Percentiles rank a stretch among this genome's conserved stretches.
Evolutionary conservation across 2,888 invertebrate species (phyloP).

Genomic region (Antheraea yamamai): DNA sequence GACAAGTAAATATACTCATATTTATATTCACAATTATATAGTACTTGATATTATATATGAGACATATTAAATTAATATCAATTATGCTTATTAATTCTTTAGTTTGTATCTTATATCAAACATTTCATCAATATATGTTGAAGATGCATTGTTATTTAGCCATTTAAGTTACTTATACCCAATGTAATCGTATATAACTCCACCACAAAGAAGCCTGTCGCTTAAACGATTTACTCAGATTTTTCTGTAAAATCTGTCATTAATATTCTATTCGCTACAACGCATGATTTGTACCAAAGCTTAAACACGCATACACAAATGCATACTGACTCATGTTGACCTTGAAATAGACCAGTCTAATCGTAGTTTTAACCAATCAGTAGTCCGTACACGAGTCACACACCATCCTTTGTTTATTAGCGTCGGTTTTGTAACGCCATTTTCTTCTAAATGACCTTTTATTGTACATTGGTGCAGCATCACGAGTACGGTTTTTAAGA

Average conservation of each 20-base stretch:
- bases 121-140: too few species aligned
- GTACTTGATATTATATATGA: too few species aligned
- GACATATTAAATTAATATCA: too few species aligned
- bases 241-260: neutral
- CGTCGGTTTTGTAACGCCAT: slow-evolving; percentile 53
- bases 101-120: too few species aligned
- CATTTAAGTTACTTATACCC: too few species aligned
- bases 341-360: slow-evolving; percentile 76
- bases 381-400: slow-evolving; percentile 57
- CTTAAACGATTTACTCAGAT: too few species aligned
- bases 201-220: too few species aligned
- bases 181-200: too few species aligned
- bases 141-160: too few species aligned
- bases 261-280: slow-evolving; percentile 36
- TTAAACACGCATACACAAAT: slow-evolving; percentile 61
- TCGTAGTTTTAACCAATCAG: slow-evolving; percentile 78
- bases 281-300: slow-evolving; percentile 36
- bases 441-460: slow-evolving; percentile 56
- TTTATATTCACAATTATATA: too few species aligned
- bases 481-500: slow-evolving; percentile 11
- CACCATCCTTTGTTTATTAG: slow-evolving; percentile 66
- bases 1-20: slow-evolving; percentile 17
- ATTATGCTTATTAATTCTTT: too few species aligned
- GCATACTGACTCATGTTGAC: slow-evolving; percentile 68
- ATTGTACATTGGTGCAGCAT: slow-evolving; percentile 30